phyloP scores from a whole-genome alignment of 2,113 vertebrate genomes.

The Ursus arctos region DNA sequence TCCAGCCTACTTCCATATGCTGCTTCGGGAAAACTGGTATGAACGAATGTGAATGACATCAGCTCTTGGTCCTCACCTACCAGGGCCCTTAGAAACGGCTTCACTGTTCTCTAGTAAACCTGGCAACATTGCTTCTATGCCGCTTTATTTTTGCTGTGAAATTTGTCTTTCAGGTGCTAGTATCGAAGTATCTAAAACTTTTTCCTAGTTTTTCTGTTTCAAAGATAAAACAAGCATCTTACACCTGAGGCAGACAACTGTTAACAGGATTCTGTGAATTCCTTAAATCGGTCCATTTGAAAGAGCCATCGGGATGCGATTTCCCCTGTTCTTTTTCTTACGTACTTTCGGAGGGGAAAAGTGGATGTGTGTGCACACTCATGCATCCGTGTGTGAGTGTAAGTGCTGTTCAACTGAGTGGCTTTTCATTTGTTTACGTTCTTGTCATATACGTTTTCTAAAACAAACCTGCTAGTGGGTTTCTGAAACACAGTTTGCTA shows the following conservation, averaged over 20 bases:
- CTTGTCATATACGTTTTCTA: slow-evolving; percentile 52
- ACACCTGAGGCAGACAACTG: slow-evolving; percentile 11
- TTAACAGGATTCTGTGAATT: slow-evolving; percentile 43
- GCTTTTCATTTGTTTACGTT: slow-evolving; percentile 67
- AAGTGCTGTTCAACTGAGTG: slow-evolving; percentile 32
- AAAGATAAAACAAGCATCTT: slow-evolving; percentile 36
- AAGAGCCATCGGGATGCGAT: not conserved
- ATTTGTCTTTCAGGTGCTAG: slow-evolving; percentile 69
- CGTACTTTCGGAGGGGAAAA: not conserved
- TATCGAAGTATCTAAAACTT: slow-evolving; percentile 61
- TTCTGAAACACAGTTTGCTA: slow-evolving; percentile 66
- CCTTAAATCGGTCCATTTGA: slow-evolving; percentile 32
- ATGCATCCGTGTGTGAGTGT: not conserved
- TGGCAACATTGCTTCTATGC: slow-evolving; percentile 65
- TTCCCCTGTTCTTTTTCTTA: slow-evolving; percentile 50
- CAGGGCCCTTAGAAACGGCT: slow-evolving; percentile 74
- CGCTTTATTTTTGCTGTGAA: slow-evolving; percentile 44
- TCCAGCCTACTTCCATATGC: slow-evolving; percentile 82
- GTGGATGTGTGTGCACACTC: not conserved
- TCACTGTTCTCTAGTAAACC: slow-evolving; percentile 61
- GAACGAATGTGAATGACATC: slow-evolving; percentile 80
- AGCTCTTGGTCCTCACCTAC: slow-evolving; percentile 77
- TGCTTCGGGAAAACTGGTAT: slow-evolving; percentile 85
- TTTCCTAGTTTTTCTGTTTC: slow-evolving; percentile 14
- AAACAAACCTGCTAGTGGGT: slow-evolving; percentile 49